Conservation (phyloP, 2,797 vertebrate genomes). For the Tragelaphus oryx region DNA sequence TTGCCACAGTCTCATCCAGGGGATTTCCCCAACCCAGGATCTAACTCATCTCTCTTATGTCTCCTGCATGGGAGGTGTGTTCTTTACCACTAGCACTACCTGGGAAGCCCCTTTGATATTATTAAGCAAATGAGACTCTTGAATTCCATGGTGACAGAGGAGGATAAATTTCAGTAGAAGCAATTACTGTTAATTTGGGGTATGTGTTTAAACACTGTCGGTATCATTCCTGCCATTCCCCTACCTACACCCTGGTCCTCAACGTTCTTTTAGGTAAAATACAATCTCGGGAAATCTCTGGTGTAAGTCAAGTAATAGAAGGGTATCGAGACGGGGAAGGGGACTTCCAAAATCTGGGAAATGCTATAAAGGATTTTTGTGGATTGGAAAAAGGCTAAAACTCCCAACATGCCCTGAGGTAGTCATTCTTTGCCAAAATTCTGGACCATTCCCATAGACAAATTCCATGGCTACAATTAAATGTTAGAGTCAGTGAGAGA, state of each 20-base stretch:
- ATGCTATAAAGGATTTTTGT: neutral
- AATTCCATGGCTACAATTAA: neutral
- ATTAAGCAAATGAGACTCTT: neutral
- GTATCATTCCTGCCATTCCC: neutral
- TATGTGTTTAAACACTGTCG: neutral
- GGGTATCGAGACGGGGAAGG: neutral
- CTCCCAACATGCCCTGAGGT: neutral
- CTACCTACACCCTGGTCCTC: neutral
- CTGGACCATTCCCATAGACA: neutral
- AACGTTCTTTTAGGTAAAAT: neutral
- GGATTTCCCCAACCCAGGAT: neutral
- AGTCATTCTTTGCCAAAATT: neutral
- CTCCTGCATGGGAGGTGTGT: neutral
- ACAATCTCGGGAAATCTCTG: neutral
- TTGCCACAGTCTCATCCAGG: neutral
- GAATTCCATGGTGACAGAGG: neutral
- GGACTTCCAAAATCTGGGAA: neutral
- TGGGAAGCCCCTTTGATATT: neutral
- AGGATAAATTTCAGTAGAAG: neutral
- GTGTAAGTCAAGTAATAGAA: neutral
- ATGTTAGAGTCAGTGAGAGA: neutral
- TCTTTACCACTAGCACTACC: neutral
- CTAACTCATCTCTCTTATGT: neutral
- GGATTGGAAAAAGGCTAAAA: constrained; percentile 23
- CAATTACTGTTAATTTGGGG: neutral